Percentiles rank a stretch among this genome's conserved stretches.
phyloP scores from a whole-genome alignment of 2,113 vertebrate genomes.

The Salvelinus sp. region DNA sequence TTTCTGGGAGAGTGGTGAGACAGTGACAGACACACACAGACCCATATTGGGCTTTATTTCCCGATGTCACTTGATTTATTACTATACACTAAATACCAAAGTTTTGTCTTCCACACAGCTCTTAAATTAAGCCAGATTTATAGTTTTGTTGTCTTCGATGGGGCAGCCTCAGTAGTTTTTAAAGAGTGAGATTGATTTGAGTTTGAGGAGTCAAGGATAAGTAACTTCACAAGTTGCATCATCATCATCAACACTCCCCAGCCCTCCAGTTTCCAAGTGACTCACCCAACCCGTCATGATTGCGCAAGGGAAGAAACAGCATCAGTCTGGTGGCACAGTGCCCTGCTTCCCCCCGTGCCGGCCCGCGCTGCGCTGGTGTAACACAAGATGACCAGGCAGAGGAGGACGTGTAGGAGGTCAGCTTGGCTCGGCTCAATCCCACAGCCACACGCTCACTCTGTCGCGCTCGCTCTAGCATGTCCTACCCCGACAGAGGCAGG shows the following conservation, averaged over 20 bases:
- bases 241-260: conserved; percentile 24
- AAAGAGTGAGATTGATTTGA: not conserved
- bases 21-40: not conserved
- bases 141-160: not conserved
- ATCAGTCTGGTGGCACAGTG: conserved; percentile 47
- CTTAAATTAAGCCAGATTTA: not conserved
- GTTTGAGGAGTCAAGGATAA: not conserved
- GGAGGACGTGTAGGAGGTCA: conserved; percentile 43
- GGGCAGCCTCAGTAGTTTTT: not conserved
- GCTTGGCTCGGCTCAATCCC: not conserved
- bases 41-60: not conserved
- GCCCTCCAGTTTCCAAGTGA: conserved; percentile 28
- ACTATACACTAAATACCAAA: not conserved
- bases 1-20: not conserved
- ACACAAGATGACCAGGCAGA: conserved; percentile 31
- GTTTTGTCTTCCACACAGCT: not conserved
- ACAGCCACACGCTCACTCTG: no score
- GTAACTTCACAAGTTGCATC: conserved; percentile 7
- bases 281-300: conserved; percentile 27
- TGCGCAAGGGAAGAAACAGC: not conserved
- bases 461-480: not conserved
- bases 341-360: conserved; percentile 40
- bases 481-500: conserved; percentile 13
- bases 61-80: not conserved
- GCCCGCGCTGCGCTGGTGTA: not conserved